Conservation (phyloP, 2,113 vertebrate genomes). For the Peromyscus maniculatus region DNA sequence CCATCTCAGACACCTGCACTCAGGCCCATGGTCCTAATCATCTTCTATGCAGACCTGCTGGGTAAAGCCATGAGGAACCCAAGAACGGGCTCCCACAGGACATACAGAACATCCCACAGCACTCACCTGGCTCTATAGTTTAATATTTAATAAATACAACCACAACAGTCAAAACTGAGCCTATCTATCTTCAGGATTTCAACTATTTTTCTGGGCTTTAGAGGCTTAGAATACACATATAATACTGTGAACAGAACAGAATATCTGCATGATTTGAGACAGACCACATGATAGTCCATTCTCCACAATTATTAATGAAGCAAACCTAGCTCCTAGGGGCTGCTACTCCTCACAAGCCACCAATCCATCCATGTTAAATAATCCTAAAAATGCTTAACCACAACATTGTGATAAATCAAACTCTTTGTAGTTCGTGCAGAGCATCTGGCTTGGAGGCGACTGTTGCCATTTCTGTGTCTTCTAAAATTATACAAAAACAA, state of each 20-base stretch:
- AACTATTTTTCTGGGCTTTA: neutral
- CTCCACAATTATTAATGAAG: neutral
- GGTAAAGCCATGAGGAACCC: too few relatives aligned
- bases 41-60: too few relatives aligned
- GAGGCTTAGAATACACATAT: neutral
- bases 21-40: too few relatives aligned
- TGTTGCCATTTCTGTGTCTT: constrained; percentile 3
- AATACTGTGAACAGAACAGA: neutral
- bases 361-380: neutral
- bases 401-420: neutral
- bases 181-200: neutral
- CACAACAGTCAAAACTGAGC: neutral
- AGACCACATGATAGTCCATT: neutral
- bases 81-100: too few relatives aligned
- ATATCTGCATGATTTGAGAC: neutral
- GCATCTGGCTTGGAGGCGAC: constrained; percentile 41
- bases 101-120: too few relatives aligned
- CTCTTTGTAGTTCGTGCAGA: neutral
- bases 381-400: neutral
- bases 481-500: constrained; percentile 55
- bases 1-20: too few relatives aligned
- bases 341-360: neutral
- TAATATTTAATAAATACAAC: constrained; percentile 30
- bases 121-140: neutral
- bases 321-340: neutral